Conservation (phyloP, 2,113 vertebrate species). For the Cranoglanis bouderius region DNA sequence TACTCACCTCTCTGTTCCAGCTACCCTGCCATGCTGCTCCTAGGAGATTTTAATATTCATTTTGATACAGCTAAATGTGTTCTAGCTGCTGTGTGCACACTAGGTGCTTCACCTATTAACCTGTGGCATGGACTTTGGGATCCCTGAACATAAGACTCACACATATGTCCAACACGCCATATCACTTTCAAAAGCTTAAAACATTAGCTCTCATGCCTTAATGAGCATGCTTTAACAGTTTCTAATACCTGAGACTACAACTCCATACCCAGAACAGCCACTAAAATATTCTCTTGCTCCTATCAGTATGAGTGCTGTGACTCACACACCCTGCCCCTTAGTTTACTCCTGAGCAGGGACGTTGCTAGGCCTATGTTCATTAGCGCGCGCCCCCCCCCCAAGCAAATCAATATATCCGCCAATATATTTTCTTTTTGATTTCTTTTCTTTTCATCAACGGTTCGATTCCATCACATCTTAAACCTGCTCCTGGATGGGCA, state of each 20-base stretch:
- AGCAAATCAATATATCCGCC: too few relatives aligned
- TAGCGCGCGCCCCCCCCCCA: too few relatives aligned
- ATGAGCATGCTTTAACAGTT: not conserved
- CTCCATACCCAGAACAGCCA: not conserved
- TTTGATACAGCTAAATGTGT: not conserved
- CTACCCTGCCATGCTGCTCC: not conserved
- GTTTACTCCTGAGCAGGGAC: too few relatives aligned
- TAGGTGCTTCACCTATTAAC: not conserved
- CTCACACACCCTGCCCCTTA: not conserved
- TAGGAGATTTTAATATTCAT: not conserved
- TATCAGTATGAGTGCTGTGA: not conserved
- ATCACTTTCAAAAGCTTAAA: not conserved
- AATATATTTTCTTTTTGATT: too few relatives aligned
- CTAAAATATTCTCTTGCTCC: not conserved
- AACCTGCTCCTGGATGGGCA: too few relatives aligned
- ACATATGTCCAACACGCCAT: not conserved
- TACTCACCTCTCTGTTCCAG: not conserved
- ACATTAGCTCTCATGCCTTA: not conserved
- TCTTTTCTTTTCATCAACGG: too few relatives aligned
- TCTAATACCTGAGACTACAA: not conserved
- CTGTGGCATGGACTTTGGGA: not conserved
- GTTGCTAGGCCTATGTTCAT: too few relatives aligned
- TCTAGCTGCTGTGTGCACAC: not conserved
- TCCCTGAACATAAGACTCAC: not conserved
- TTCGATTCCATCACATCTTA: too few relatives aligned